Evolutionary conservation across 2,113 vertebrate species (phyloP), one percentile per base, ranked within the genome.

Genomic region (Pardalotus punctatus): DNA sequence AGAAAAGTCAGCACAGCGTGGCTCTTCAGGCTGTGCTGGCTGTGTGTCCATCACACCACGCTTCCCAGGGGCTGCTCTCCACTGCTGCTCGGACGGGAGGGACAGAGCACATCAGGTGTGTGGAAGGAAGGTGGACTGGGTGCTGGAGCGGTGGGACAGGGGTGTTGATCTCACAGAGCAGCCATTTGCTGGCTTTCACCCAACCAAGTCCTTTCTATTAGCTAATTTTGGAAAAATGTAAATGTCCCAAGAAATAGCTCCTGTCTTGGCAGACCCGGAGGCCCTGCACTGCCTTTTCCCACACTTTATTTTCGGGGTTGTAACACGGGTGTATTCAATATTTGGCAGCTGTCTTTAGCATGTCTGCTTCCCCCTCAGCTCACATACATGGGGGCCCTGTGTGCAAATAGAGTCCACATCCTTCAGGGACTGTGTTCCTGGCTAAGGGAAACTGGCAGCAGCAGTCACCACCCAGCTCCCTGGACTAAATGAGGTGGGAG

Each of bases 31-130:
- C 7, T 24, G 27, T 51, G 25, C 36, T 70, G 48, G 20, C 66
- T 65, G 35, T 1, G 1, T 2, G 38, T 40, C n/a, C n/a, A n/a
- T n/a, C 61, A 23, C 27, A 2, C 23, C 73, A 24, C 5, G 0
- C 28, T 64, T 42, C 36, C 65, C 36, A 43, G n/a, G 3, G 43
- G 22, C 42, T 89, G 73, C 31, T 87, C 24, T 73, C 10, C 27
- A 3, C 36, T 16, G 24, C 0, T 28, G 9, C 22, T 28, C 13
- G 51, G 18, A 13, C 53, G 40, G 56, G 35, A 71, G 42, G 67
- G 42, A 62, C 40, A 96, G 47, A 73, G 4, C 11, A 10, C 17
- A 4, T 7, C 62, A 36, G 57, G 22, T n/a, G 35, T 23, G 4
- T 8, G 21, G 81, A 54, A 10, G 8, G 21, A 38, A 24, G 53